Evolutionary conservation across 2,113 vertebrate genomes (phyloP).

Genomic region (Chunga burmeisteri): DNA sequence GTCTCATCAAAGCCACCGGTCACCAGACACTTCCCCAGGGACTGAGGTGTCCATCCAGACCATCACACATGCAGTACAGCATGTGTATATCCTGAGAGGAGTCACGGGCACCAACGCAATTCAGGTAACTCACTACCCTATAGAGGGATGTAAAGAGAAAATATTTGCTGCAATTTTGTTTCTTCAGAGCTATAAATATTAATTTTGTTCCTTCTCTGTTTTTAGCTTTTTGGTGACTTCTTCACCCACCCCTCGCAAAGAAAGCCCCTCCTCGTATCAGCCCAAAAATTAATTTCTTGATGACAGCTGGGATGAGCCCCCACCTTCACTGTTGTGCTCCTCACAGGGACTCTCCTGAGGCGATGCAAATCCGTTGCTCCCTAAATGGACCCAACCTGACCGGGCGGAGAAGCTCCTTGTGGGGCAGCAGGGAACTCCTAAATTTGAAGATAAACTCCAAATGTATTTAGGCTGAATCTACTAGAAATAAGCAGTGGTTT

Average conservation of each 20-base stretch:
- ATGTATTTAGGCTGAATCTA: background rate
- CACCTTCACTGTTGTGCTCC: background rate
- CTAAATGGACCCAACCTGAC: background rate
- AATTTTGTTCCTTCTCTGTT: background rate
- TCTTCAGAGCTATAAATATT: background rate
- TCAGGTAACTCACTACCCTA: background rate
- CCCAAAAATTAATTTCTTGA: background rate
- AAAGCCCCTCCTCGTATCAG: background rate
- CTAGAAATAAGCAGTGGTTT: background rate
- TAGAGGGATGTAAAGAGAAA: background rate
- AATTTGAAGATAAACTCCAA: background rate
- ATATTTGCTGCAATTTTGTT: background rate
- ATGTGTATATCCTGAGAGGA: background rate
- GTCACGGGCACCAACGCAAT: background rate
- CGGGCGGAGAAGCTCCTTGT: background rate
- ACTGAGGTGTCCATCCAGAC: background rate
- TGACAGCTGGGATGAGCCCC: background rate
- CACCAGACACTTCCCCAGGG: background rate
- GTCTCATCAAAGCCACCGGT: background rate
- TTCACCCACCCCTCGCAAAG: background rate
- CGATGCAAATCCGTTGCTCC: background rate
- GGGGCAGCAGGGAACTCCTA: background rate
- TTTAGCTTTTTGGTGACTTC: background rate
- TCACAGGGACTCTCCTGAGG: background rate
- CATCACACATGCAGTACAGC: background rate